phyloP scores from a whole-genome alignment of 2,888 invertebrate species.

The Pachliopta kotzebuea region DNA sequence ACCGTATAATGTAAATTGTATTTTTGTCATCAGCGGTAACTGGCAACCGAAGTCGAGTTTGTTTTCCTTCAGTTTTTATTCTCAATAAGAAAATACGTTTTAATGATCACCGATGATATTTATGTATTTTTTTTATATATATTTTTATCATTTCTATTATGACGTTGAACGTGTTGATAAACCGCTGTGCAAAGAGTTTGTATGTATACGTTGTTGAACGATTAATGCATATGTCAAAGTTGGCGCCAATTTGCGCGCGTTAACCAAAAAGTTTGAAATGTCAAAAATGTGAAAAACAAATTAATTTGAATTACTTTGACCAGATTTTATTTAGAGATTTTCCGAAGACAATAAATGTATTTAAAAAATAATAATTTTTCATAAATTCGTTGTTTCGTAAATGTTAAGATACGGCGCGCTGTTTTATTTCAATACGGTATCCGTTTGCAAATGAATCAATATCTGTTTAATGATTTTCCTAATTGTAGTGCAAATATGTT shows the following conservation, averaged over 20 bases:
- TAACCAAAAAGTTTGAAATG: constrained; percentile 35
- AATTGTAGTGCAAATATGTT: constrained; percentile 34
- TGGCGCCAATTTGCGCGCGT: constrained; percentile 13
- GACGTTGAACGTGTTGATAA: no score
- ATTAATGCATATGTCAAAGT: constrained; percentile 22
- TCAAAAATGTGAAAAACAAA: background rate
- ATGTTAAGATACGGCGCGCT: background rate
- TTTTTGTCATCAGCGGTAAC: no score
- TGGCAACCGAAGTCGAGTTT: no score
- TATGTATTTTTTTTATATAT: no score
- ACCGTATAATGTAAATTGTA: no score
- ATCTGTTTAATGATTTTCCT: constrained; percentile 33
- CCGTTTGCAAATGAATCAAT: constrained; percentile 9
- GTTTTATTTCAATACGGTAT: background rate
- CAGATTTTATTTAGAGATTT: background rate
- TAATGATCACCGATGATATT: no score
- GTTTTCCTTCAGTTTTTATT: no score
- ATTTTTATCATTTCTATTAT: no score
- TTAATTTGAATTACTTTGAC: background rate
- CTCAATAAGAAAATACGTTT: no score
- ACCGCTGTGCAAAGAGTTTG: background rate
- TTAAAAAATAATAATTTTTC: background rate
- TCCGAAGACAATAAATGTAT: background rate
- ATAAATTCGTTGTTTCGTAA: background rate
- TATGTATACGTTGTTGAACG: background rate